phyloP scores from a whole-genome alignment of 1,140 invertebrate species.

The Cydia splendana region DNA sequence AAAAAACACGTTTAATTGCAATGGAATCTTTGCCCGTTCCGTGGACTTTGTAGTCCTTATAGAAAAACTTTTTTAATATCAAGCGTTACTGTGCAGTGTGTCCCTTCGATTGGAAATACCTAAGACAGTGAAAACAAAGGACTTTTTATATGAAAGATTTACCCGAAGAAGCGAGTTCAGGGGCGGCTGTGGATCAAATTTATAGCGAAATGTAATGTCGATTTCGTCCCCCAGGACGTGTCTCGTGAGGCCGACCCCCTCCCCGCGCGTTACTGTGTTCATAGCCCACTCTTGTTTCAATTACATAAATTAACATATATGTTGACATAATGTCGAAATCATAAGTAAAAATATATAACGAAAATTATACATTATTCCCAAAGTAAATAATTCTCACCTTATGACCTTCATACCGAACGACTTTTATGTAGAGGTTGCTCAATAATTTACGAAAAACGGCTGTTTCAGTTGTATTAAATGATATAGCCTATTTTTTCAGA shows the following conservation, averaged over 20 bases:
- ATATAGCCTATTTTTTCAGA: no score
- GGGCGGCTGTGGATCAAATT: slow-evolving; percentile 48
- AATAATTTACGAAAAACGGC: no score
- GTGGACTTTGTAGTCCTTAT: slow-evolving; percentile 53
- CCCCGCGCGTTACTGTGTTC: slow-evolving; percentile 35
- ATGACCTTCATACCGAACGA: no score
- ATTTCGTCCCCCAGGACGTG: slow-evolving; percentile 44
- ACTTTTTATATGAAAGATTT: slow-evolving; percentile 58
- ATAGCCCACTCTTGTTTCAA: slow-evolving; percentile 39
- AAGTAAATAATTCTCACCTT: background rate
- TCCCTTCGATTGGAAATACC: slow-evolving; percentile 64
- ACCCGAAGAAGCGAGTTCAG: slow-evolving; percentile 46
- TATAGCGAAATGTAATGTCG: slow-evolving; percentile 54
- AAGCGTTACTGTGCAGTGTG: slow-evolving; percentile 60
- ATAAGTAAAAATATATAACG: background rate
- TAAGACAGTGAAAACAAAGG: slow-evolving; percentile 61
- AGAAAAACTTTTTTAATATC: slow-evolving; percentile 77
- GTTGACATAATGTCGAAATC: background rate
- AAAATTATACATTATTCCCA: background rate
- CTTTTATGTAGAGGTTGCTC: no score
- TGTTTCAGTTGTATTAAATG: no score
- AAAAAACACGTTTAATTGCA: slow-evolving; percentile 60
- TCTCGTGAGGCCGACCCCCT: slow-evolving; percentile 34
- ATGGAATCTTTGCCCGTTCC: slow-evolving; percentile 58
- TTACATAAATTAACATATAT: slow-evolving; percentile 44